These are phyloP conservation scores for Haemorhous mexicanus DNA, from an alignment of 2,113 vertebrate species.

Conservation along the genomic window DNA sequence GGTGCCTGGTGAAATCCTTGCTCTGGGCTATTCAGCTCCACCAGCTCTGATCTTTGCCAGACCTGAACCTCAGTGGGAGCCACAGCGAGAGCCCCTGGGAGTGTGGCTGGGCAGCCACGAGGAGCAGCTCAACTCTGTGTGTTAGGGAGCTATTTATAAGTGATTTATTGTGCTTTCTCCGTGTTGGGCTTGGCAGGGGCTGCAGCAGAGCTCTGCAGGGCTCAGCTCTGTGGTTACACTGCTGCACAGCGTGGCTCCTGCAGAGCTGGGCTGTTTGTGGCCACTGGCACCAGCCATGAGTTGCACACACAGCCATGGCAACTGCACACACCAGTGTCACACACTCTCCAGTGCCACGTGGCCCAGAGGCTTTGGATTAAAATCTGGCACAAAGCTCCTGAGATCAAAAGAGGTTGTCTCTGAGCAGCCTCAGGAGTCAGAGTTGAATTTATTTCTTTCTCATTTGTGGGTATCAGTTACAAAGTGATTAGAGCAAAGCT, in stretches of 20 bases:
- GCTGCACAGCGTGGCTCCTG: background rate
- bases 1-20: background rate
- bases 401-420: background rate
- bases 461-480: background rate
- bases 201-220: background rate
- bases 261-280: background rate
- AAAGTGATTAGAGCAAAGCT: background rate
- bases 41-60: background rate
- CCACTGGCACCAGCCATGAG: background rate
- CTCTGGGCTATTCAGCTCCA: background rate
- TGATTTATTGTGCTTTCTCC: background rate
- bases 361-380: background rate
- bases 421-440: background rate
- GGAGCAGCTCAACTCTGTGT: fast-evolving
- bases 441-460: background rate
- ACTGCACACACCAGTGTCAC: background rate
- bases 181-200: background rate
- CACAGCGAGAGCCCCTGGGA: background rate
- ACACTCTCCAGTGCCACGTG: background rate
- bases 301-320: background rate
- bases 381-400: background rate
- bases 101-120: background rate
- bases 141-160: background rate
- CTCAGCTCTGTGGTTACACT: background rate
- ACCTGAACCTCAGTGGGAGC: background rate